phyloP scores from a whole-genome alignment of 2,888 invertebrate genomes.

The Acleris sparsana region DNA sequence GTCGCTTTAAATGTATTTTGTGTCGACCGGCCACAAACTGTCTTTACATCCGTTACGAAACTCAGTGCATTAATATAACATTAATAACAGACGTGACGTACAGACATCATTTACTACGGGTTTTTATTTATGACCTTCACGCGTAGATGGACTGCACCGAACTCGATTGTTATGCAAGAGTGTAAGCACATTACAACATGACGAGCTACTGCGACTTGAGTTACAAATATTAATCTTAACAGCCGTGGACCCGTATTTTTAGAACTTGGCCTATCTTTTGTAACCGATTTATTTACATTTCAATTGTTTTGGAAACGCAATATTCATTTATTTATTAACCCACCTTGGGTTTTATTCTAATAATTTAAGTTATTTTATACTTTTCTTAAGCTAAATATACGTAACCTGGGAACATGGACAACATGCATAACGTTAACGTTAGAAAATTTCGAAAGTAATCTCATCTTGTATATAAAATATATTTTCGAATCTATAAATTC shows the following conservation, averaged over 20 bases:
- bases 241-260: neutral
- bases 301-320: no score
- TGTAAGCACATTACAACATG: constrained; percentile 12
- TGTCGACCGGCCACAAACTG: constrained; percentile 6
- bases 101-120: constrained; percentile 23
- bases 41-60: constrained; percentile 18
- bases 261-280: neutral
- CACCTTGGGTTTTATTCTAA: no score
- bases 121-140: constrained; percentile 33
- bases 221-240: neutral
- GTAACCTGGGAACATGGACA: no score
- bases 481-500: no score
- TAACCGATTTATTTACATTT: no score
- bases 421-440: no score
- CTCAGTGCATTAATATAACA: constrained; percentile 24
- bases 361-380: no score
- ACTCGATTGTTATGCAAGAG: constrained; percentile 28
- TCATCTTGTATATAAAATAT: no score
- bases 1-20: neutral
- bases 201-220: constrained; percentile 10
- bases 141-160: constrained; percentile 9
- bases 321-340: no score
- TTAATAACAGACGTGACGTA: constrained; percentile 32
- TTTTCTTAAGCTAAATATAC: no score
- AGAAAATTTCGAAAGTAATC: no score